Evolutionary conservation across 2,888 invertebrate species (phyloP).

Genomic region (Temnothorax ravouxi): DNA sequence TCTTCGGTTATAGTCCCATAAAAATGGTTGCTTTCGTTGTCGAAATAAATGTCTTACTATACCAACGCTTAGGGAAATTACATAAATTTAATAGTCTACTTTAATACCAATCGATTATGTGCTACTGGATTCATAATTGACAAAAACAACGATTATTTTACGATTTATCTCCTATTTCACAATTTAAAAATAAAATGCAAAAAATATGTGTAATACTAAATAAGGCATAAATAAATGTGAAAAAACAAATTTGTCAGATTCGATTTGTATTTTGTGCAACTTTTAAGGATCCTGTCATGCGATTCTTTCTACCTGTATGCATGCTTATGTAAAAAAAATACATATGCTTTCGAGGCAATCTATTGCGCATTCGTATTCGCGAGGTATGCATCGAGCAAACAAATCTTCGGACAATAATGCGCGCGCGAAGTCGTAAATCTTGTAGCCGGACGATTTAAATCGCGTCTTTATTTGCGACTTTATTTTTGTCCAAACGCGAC

Average conservation of each 20-base stretch:
- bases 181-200: background rate
- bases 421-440: conserved; percentile 60
- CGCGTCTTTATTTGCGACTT: conserved; percentile 54
- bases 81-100: conserved; percentile 1
- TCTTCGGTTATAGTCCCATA: background rate
- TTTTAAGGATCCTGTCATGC: background rate
- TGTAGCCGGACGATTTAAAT: conserved; percentile 41
- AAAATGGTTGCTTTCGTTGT: conserved; percentile 4
- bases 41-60: background rate
- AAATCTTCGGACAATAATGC: conserved; percentile 51
- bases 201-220: background rate
- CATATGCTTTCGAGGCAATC: background rate
- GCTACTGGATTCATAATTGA: background rate
- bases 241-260: conserved; percentile 11
- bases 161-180: background rate
- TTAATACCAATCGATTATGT: background rate
- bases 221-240: background rate
- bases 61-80: conserved; percentile 51
- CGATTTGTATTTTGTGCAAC: background rate
- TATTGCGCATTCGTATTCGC: conserved; percentile 17
- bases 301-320: background rate
- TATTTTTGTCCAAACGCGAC: conserved; percentile 38
- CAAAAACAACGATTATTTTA: background rate
- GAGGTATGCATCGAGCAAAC: conserved; percentile 48
- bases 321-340: background rate